Percentiles rank a stretch among this genome's conserved stretches.
Evolutionary conservation across 2,888 invertebrate genomes (phyloP).

Genomic region (Willowsia nigromaculata): DNA sequence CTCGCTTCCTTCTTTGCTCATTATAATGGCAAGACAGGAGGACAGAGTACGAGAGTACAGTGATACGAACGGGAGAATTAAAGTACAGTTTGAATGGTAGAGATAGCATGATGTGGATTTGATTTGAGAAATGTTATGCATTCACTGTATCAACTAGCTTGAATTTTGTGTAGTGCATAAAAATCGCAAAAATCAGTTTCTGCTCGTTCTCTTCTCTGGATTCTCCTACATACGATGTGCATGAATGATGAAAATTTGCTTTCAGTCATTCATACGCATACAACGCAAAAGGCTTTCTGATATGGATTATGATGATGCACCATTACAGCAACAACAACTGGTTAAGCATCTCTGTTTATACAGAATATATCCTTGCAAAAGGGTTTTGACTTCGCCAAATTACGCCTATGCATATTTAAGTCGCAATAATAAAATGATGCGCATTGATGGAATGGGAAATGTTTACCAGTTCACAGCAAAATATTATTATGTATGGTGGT

Average conservation of each 20-base stretch:
- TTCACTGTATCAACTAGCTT: background rate
- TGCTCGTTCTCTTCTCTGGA: background rate
- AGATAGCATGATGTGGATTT: background rate
- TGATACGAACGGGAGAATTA: background rate
- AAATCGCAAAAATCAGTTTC: conserved; percentile 4
- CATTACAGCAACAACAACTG: background rate
- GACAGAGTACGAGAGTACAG: background rate
- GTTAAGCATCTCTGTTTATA: no score
- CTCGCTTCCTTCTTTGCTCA: conserved; percentile 24
- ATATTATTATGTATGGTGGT: background rate
- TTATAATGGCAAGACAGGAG: background rate
- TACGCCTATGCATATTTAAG: no score
- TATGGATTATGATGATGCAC: background rate
- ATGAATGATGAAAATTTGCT: background rate
- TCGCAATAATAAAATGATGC: background rate
- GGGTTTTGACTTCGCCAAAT: no score
- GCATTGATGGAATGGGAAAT: background rate
- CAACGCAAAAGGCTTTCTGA: background rate
- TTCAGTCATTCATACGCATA: background rate
- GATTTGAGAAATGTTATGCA: background rate
- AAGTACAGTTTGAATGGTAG: conserved; percentile 20
- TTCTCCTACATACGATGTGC: background rate
- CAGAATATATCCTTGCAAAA: no score
- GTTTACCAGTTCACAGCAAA: conserved; percentile 9
- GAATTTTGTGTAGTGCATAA: background rate